Base-by-base conservation (phyloP, 2,797 vertebrate species). In the Syndactyla subalaris region DNA sequence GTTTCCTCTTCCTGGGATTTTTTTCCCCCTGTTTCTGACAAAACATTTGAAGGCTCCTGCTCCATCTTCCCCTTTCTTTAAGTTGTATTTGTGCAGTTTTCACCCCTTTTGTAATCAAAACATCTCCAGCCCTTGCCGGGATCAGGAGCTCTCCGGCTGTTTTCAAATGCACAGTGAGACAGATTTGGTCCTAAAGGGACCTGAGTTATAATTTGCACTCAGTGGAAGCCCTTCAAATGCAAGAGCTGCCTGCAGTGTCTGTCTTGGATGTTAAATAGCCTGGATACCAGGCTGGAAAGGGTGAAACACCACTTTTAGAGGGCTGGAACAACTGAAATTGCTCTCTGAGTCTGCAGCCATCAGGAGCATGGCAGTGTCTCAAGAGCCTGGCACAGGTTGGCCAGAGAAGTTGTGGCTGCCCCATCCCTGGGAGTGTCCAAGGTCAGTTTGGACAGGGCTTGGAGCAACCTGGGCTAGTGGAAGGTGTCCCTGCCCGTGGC, bases 371-470 rank as follows among this genome's bases (percentile, higher is more conserved):
- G 12, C 15, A 41, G 27, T 1, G 1, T 30, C 59, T 63, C 48
- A 38, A 32, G 62, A 38, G 23, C 8, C 20, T 71, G 57, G 49
- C 63, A n/a, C 15, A 29, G 63, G 15, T 0, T 70, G 7, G 5
- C 8, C 15, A 5, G 32, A 63, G 65, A 13, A 45, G 23, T n/a
- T 51, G 65, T 45, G 49, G 43, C 49, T 63, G 23, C 11, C 21
- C 32, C 27, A 57, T 51, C 23, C 20, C n/a, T 83, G 49, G 20
- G 29, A 63, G 29, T 51, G 38, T 51, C 45, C 72, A 51, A 58
- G n/a, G n/a, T 29, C n/a, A 34, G 2, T 1, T 0, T 63, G 57
- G 32, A 43, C 0, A 0, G 43, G 7, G 9, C 6, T 76, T 76
- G 65, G 43, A 43, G 14, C 38, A 45, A 0, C 7, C 24, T 83